These are phyloP conservation scores for Vulpes lagopus DNA, from an alignment of 2,113 vertebrate genomes.

Conservation along the genomic window DNA sequence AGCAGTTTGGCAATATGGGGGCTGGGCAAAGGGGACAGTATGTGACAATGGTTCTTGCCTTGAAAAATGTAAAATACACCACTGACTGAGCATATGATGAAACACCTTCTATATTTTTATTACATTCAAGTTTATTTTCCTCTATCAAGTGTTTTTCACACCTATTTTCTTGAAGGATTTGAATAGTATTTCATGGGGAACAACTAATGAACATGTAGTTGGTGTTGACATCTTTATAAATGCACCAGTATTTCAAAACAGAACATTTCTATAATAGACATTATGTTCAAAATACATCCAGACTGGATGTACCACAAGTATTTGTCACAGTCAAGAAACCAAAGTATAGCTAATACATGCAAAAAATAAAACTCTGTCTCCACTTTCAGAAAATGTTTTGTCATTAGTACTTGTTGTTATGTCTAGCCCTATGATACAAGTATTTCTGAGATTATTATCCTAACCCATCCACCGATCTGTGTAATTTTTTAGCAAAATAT, in stretches of 20 bases:
- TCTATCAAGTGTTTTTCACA: neutral
- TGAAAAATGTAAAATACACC: neutral
- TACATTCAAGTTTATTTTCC: neutral
- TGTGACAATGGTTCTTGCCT: neutral
- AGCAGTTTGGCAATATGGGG: neutral
- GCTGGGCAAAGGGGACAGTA: neutral
- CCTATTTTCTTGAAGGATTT: constrained; percentile 52
- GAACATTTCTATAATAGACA: neutral
- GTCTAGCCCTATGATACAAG: neutral
- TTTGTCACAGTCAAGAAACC: neutral
- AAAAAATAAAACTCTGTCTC: neutral
- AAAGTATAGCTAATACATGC: neutral
- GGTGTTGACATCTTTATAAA: constrained; percentile 37
- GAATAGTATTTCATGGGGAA: neutral
- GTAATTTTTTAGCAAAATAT: neutral
- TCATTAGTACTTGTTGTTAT: neutral
- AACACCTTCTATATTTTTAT: constrained; percentile 16
- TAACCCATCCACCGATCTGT: neutral
- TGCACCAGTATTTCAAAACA: neutral
- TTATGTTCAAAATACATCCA: neutral
- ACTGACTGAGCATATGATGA: neutral
- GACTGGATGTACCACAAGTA: neutral
- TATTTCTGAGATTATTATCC: neutral
- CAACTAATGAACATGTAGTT: neutral
- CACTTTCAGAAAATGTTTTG: neutral